A percentile compares a stretch with the other conserved stretches of the same genome.
These are phyloP conservation scores for Tetheella fluctuosa DNA, from an alignment of 2,888 invertebrate species.

Conservation along the genomic window DNA sequence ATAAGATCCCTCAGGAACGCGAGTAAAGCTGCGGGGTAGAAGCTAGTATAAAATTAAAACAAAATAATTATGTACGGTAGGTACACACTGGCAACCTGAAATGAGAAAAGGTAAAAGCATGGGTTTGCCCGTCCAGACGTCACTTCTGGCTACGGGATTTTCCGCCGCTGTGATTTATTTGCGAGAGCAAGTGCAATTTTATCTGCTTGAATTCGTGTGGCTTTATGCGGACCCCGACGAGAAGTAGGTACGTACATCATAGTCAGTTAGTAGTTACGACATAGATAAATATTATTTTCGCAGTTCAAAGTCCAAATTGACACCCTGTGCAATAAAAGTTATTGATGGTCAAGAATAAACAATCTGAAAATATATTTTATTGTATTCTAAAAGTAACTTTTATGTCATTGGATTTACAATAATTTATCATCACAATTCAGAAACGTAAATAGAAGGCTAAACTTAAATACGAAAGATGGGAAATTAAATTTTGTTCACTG, in stretches of 20 bases:
- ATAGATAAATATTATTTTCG: background rate
- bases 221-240: background rate
- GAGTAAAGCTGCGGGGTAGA: too few relatives aligned
- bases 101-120: too few relatives aligned
- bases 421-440: background rate
- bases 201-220: background rate
- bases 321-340: background rate
- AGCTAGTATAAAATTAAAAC: too few relatives aligned
- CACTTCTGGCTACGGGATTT: background rate
- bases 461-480: background rate
- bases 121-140: too few relatives aligned
- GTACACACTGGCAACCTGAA: too few relatives aligned
- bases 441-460: background rate
- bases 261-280: background rate
- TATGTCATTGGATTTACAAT: background rate
- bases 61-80: too few relatives aligned
- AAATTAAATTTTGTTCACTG: background rate
- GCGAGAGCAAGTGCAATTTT: background rate
- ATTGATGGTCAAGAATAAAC: background rate
- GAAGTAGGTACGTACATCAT: background rate
- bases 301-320: background rate
- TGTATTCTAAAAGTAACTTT: slow-evolving; percentile 1
- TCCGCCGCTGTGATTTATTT: slow-evolving; percentile 4
- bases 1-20: too few relatives aligned
- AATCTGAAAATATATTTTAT: background rate